Base-by-base conservation (phyloP, 2,888 invertebrate species). In the Willowsia nigromaculata region DNA sequence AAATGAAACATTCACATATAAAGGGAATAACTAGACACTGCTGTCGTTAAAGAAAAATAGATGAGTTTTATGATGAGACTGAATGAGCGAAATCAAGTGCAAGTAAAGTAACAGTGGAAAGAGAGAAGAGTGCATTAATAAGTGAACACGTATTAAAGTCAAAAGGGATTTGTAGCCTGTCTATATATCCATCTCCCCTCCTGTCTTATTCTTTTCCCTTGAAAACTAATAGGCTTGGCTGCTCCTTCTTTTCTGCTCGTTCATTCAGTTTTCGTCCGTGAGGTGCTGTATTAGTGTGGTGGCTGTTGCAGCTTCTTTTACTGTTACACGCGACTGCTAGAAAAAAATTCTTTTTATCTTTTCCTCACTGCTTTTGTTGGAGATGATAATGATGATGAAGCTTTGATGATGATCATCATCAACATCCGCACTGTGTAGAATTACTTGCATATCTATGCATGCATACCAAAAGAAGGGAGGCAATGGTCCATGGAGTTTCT, bases 91-190 rank as follows among this genome's bases (percentile, higher is more conserved):
- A 84, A 88, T 78, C 83, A 83, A 88, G 59, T 88, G 88, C 74
- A 74, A 71, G 59, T 81, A 56, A 71, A 81, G 59, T 81, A 71
- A 18, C n/a, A 82, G 56, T 40, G 74, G 27, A 33, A 83, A 74
- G n/a, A n/a, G 65, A 22, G 59, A 18, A 33, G 65, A 50, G 37
- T 30, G 84, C 30, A 88, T 84, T 88, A 88, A 88, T 83, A 88
- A 88, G 84, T 84, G 88, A 88, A 30, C 83, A 78, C 84, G 88
- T 88, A 88, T 47, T 68, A 78, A 88, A 88, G 88, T 88, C 83
- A 88, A 88, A 84, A 88, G 65, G 83, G 88, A 88, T 88, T 88
- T 88, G 88, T 88, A 78, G 40, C 9, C 43, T 84, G 83, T 88
- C 88, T 88, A 68, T 84, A 68, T 76, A 62, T 62, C 82, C 78